These are phyloP conservation scores for Pilophorus perplexus DNA, from an alignment of 2,888 invertebrate genomes.

Conservation along the genomic window DNA sequence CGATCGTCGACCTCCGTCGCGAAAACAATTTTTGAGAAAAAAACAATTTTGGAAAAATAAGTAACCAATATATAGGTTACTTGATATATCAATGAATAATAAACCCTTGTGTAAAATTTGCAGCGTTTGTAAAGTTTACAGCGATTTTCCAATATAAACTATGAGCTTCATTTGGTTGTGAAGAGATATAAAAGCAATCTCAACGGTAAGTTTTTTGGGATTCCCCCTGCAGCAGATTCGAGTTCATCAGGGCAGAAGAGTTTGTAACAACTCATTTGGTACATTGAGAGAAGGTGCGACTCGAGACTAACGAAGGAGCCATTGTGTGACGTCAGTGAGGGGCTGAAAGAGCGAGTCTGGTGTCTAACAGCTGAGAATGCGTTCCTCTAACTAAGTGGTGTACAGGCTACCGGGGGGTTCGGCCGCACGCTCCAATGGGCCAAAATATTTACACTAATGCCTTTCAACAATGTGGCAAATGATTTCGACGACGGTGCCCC, in stretches of 20 bases:
- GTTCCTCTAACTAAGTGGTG: constrained; percentile 42
- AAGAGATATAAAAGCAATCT: no score
- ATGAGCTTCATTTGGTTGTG: neutral
- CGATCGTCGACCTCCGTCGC: no score
- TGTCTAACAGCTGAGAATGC: constrained; percentile 22
- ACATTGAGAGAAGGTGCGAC: constrained; percentile 28
- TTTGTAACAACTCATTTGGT: constrained; percentile 35
- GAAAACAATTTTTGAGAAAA: no score
- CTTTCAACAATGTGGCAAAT: constrained; percentile 21
- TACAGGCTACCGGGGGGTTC: constrained; percentile 27
- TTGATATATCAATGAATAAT: no score
- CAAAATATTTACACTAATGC: constrained; percentile 46
- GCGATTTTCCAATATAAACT: no score
- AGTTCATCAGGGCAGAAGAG: constrained; percentile 28
- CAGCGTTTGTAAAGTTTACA: no score
- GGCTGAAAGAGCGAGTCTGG: neutral
- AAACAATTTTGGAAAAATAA: no score
- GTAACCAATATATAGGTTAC: no score
- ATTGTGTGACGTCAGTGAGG: constrained; percentile 8
- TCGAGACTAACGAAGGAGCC: constrained; percentile 32
- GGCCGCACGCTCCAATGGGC: constrained; percentile 39
- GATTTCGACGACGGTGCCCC: constrained; percentile 2
- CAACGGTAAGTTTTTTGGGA: constrained; percentile 24
- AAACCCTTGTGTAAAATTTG: no score
- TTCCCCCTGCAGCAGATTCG: neutral